Evolutionary conservation across 1,140 invertebrate genomes (phyloP).

Genomic region (Saccostrea glomerata): DNA sequence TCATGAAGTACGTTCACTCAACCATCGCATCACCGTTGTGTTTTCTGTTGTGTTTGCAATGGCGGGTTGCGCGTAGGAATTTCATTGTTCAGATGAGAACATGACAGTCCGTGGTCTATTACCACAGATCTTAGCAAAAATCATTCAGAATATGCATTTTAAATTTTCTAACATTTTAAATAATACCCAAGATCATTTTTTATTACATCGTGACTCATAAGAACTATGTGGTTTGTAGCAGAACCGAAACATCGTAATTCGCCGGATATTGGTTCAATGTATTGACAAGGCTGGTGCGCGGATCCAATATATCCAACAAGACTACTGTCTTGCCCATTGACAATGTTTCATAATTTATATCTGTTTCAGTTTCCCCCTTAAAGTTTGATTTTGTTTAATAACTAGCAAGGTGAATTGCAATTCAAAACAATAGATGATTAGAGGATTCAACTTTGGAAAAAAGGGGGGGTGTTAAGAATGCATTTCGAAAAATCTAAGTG

Average conservation of each 20-base stretch:
- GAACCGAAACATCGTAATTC: not conserved
- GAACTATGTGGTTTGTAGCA: not conserved
- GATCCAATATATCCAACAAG: not conserved
- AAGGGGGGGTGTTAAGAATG: no score
- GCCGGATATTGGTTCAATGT: not conserved
- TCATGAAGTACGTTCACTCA: not conserved
- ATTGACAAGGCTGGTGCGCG: not conserved
- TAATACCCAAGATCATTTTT: not conserved
- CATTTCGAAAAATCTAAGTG: no score
- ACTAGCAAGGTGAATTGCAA: no score
- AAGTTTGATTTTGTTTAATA: no score
- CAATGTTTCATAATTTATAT: not conserved
- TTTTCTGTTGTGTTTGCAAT: constrained; percentile 32
- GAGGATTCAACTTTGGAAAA: no score
- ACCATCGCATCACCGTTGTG: constrained; percentile 16
- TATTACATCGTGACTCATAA: not conserved
- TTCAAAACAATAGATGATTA: no score
- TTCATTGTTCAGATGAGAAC: not conserved
- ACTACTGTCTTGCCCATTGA: not conserved
- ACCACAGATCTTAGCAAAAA: no score
- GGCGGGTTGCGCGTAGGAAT: not conserved
- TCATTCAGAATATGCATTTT: no score
- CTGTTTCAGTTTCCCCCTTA: no score
- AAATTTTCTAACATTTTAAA: not conserved
- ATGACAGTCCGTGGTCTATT: no score